A percentile compares a stretch with the other conserved stretches of the same genome.
Conservation (phyloP, 2,797 vertebrate genomes). For the Molossus molossus region DNA sequence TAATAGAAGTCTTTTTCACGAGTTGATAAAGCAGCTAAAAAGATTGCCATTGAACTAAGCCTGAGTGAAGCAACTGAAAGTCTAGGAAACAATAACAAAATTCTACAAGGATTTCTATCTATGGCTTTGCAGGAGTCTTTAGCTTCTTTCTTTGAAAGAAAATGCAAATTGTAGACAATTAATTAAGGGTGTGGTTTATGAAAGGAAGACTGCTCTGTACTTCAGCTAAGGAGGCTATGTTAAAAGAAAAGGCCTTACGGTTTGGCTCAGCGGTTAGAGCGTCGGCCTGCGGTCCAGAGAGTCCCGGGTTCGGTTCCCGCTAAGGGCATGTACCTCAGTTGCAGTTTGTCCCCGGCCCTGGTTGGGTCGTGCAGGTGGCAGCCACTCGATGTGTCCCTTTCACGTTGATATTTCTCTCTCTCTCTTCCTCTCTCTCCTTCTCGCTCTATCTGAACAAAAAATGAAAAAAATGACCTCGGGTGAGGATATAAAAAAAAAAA, state of each 20-base stretch:
- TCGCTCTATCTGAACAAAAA: too few relatives aligned
- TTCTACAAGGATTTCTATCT: slow-evolving; percentile 35
- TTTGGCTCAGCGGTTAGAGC: too few relatives aligned
- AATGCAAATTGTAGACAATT: neutral
- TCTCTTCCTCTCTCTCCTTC: too few relatives aligned
- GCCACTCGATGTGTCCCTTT: too few relatives aligned
- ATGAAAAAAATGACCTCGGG: too few relatives aligned
- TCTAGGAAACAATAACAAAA: neutral
- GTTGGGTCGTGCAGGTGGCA: too few relatives aligned
- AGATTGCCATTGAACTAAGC: slow-evolving; percentile 58
- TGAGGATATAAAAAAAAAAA: neutral
- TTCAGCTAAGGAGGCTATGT: neutral
- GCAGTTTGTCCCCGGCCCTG: too few relatives aligned
- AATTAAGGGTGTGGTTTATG: slow-evolving; percentile 24
- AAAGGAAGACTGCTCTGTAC: slow-evolving; percentile 55
- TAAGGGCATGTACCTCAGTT: too few relatives aligned
- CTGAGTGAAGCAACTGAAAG: slow-evolving; percentile 28
- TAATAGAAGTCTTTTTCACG: slow-evolving; percentile 52
- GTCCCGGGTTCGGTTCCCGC: too few relatives aligned
- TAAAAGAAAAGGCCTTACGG: slow-evolving; percentile 1
- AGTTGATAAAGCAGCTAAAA: slow-evolving; percentile 51
- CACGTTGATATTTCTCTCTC: too few relatives aligned
- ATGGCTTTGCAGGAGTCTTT: slow-evolving; percentile 50
- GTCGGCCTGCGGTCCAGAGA: too few relatives aligned
- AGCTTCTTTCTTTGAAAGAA: slow-evolving; percentile 48